A percentile compares a stretch with the other conserved stretches of the same genome.
Evolutionary conservation across 2,888 invertebrate species (phyloP).

Genomic region (Caenorhabditis drosophilae): DNA sequence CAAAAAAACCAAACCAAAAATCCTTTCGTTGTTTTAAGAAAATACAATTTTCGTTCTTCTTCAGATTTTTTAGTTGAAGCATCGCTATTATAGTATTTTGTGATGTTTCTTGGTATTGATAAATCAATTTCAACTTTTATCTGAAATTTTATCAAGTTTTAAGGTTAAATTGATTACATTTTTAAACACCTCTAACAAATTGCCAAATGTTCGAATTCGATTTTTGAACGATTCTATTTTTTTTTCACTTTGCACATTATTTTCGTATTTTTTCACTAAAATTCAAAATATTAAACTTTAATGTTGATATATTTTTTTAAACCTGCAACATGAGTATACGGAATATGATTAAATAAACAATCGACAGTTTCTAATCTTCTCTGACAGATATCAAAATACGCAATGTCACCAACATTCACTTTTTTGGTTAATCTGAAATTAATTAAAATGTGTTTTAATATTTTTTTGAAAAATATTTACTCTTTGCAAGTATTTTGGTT

Average conservation of each 20-base stretch:
- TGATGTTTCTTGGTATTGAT: not conserved
- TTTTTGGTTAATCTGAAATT: not conserved
- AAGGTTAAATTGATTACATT: no score
- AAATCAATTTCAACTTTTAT: slow-evolving; percentile 11
- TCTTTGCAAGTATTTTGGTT: slow-evolving; percentile 3
- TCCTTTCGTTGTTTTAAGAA: slow-evolving; percentile 10
- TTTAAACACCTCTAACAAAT: no score
- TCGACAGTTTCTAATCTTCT: slow-evolving; percentile 11
- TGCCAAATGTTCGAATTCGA: slow-evolving; percentile 1
- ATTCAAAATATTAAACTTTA: no score
- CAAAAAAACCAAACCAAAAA: slow-evolving; percentile 4
- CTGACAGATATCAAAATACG: slow-evolving; percentile 13
- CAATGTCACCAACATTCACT: slow-evolving; percentile 11
- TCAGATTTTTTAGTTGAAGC: not conserved
- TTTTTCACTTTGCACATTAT: not conserved
- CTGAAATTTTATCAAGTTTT: no score
- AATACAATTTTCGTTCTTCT: slow-evolving; percentile 2
- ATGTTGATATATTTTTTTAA: no score
- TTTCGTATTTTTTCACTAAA: no score
- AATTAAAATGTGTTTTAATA: not conserved
- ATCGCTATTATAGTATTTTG: not conserved
- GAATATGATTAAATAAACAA: not conserved
- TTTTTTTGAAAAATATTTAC: slow-evolving; percentile 2
- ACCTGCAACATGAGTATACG: slow-evolving; percentile 27
- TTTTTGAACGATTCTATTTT: slow-evolving; percentile 1